Conservation (phyloP, 2,888 invertebrate genomes). For the Hydraecia micacea region DNA sequence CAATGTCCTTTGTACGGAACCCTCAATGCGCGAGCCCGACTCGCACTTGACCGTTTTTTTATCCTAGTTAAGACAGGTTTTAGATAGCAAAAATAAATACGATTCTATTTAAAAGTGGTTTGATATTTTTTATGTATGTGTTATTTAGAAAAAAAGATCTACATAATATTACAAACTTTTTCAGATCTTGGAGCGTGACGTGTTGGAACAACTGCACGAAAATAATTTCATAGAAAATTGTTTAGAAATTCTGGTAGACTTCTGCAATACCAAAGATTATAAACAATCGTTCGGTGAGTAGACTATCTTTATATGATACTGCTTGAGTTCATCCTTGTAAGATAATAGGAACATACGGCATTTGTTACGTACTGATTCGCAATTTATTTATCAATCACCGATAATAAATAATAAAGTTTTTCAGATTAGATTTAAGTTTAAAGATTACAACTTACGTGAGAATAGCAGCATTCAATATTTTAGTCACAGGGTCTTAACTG, state of each 20-base stretch:
- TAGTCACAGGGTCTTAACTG: not conserved
- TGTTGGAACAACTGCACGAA: constrained; percentile 78
- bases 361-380: constrained; percentile 39
- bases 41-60: no score
- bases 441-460: constrained; percentile 29
- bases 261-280: constrained; percentile 79
- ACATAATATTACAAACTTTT: constrained; percentile 60
- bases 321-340: constrained; percentile 31
- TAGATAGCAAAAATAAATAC: not conserved
- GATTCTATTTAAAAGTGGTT: not conserved
- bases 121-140: not conserved
- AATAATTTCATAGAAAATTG: constrained; percentile 80
- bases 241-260: constrained; percentile 82
- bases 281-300: constrained; percentile 79
- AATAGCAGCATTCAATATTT: constrained; percentile 19
- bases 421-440: constrained; percentile 39
- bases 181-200: constrained; percentile 81
- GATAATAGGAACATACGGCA: constrained; percentile 23
- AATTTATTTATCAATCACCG: constrained; percentile 48
- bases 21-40: no score
- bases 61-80: not conserved
- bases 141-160: not conserved
- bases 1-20: no score
- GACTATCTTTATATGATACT: constrained; percentile 23
- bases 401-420: constrained; percentile 38